Percentiles rank a stretch among this genome's conserved stretches.
These are phyloP conservation scores for Chiropotes sagulatus DNA, from an alignment of 2,797 vertebrate species.

Conservation along the genomic window DNA sequence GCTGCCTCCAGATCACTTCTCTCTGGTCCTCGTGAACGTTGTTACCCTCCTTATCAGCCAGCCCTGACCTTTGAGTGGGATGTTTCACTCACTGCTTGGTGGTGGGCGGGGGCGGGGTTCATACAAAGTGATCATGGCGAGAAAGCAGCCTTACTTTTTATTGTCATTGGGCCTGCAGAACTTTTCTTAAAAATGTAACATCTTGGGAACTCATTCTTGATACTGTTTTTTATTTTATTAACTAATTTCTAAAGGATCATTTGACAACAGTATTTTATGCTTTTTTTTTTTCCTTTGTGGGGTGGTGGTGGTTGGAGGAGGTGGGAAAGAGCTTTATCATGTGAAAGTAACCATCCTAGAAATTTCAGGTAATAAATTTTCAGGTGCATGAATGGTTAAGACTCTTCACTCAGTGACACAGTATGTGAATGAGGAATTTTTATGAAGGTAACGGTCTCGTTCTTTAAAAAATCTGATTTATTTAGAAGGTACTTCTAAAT, in stretches of 20 bases:
- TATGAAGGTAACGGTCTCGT: constrained; percentile 66
- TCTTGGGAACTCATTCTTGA: constrained; percentile 41
- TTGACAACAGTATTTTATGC: constrained; percentile 78
- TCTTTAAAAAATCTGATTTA: constrained; percentile 72
- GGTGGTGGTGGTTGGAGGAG: background rate
- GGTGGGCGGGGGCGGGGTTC: background rate
- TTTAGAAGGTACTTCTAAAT: constrained; percentile 73
- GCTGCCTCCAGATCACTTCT: background rate
- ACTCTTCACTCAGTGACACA: constrained; percentile 54
- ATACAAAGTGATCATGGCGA: background rate
- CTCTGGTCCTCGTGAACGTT: background rate
- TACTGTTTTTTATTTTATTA: constrained; percentile 66
- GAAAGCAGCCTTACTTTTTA: constrained; percentile 51
- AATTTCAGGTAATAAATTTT: constrained; percentile 72
- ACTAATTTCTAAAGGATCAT: constrained; percentile 77
- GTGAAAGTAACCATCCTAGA: constrained; percentile 73
- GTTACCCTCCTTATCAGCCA: background rate
- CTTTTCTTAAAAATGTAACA: constrained; percentile 55
- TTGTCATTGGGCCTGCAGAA: constrained; percentile 60
- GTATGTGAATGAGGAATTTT: constrained; percentile 69
- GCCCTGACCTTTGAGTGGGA: constrained; percentile 39
- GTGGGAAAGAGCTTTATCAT: constrained; percentile 75
- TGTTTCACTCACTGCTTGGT: constrained; percentile 56
- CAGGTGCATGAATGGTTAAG: constrained; percentile 56
- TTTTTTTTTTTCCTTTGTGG: background rate